Evolutionary conservation across 2,113 vertebrate species (phyloP), one percentile per base, ranked within the genome.

Genomic region (Argyrosomus japonicus): DNA sequence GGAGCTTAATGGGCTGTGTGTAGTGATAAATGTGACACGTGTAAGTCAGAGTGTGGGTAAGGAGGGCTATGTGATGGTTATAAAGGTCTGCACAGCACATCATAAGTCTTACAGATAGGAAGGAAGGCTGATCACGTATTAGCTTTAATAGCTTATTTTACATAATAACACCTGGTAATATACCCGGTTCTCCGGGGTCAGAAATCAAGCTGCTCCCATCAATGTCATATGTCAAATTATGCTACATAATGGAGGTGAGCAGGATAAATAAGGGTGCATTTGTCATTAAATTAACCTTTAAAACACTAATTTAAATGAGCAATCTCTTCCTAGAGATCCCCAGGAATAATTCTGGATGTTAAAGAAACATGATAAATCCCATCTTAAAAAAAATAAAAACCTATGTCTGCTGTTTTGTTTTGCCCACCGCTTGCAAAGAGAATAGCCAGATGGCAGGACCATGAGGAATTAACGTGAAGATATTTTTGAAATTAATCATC

Each of bases 391-490:
- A 77, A 61, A 68, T 12, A 77, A 47, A 76, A 86, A 79, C 27
- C 57, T 36, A 25, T 68, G 45, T 45, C 79, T 85, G 68, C 89
- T 77, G 81, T 61, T 80, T 62, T 61, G 54, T 48, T 83, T 68
- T 69, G 4, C 60, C 43, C 32, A 62, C 23, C 68, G 54, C 75
- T 84, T 58, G 51, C 80, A 70, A 56, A 83, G 77, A 70, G 36
- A 75, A 84, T 23, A 74, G 56, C 63, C 84, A 91, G 90, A 90
- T 89, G 90, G 84, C 32, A 5, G 57, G 29, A 72, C 78, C 50
- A 18, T 1, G 1, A 87, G 78, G 76, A 89, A 81, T 84, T 70
- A 68, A 68, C 70, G 63, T 32, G 48, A 84, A 80, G 79, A 84
- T 83, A 85, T 89, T 80, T 85, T 58, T 27, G 65, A 77, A 74